These are phyloP conservation scores for Benthosema pterotum DNA, from an alignment of 2,797 vertebrate species.

Conservation along the genomic window DNA sequence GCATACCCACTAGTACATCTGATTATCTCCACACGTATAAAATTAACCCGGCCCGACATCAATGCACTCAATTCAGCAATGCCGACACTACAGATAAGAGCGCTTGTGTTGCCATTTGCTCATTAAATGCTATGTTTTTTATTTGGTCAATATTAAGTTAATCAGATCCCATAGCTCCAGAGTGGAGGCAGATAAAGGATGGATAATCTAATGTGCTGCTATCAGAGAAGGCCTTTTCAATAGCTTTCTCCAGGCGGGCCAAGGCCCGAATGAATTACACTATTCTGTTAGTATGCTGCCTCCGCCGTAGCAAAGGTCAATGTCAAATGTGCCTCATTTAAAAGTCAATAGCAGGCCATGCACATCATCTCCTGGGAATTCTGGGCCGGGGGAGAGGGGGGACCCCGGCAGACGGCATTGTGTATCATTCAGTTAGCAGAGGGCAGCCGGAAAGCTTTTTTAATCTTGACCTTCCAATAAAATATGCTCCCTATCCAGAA, in stretches of 20 bases:
- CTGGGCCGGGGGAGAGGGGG: conserved; percentile 39
- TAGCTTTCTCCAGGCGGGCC: conserved; percentile 61
- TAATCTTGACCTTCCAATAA: conserved; percentile 82
- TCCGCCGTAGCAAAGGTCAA: conserved; percentile 79
- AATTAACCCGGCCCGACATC: conserved; percentile 26
- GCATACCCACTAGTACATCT: conserved; percentile 16
- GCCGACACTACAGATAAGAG: conserved; percentile 27
- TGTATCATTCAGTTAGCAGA: conserved; percentile 78
- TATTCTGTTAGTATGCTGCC: conserved; percentile 79
- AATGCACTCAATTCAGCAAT: conserved; percentile 30
- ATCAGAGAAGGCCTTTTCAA: conserved; percentile 65
- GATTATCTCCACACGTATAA: conserved; percentile 19
- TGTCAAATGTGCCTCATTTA: conserved; percentile 83
- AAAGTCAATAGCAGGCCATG: conserved; percentile 80
- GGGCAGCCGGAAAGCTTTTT: conserved; percentile 77
- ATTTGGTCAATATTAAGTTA: conserved; percentile 57
- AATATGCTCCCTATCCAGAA: conserved; percentile 79
- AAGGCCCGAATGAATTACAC: conserved; percentile 73
- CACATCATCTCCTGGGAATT: conserved; percentile 83
- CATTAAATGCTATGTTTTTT: conserved; percentile 38
- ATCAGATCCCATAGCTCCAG: conserved; percentile 63
- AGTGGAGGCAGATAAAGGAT: conserved; percentile 68
- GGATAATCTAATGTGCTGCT: conserved; percentile 69
- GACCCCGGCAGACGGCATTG: conserved; percentile 75
- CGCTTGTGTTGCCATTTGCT: conserved; percentile 20